Evolutionary conservation across 1,140 invertebrate species (phyloP), one percentile per base, ranked within the genome.

Genomic region (Riptortus pedestris): DNA sequence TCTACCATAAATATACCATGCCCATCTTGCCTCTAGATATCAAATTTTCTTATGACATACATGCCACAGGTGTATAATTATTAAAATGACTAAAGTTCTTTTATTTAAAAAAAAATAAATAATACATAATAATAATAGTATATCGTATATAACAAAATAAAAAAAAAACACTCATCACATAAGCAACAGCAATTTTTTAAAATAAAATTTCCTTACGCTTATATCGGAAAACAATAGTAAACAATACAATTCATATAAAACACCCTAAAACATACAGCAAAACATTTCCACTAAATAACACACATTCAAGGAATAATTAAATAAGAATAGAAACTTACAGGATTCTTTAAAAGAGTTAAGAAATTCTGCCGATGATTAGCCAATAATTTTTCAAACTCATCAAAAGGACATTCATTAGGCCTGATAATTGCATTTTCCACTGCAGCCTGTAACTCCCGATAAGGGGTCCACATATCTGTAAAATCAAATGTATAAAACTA

Each of bases 381-480:
- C 20, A 96, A 73, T 28, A 84, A 79, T 65, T 86, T 81, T 73
- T 92, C 90, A 70, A 96, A 83, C 68, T 91, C 85, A 65, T 85
- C 80, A n/a, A 83, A 80, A 24, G 80, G 78, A 67, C 83, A 81
- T 29, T 79, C 77, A 45, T 81, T 78, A 65, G 81, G 81, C 43
- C 81, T 79, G 28, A 78, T 76, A n/a, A 93, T 76, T 66, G 87
- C 84, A 38, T 80, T 76, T 70, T 89, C 85, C 14, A 93, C 83
- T 31, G 86, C 79, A 55, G 76, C 80, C 64, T 86, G 82, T 14
- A 95, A 73, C 68, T 91, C 87, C 71, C 91, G 91, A 73, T 84
- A 93, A 7, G 90, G 87, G 66, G 87, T 87, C 91, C 91, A 95
- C 75, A 92, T 79, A 74, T 90, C 88, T 71, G 88, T 85, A 38